phyloP scores from a whole-genome alignment of 2,888 invertebrate species.

The Gymnosoma rotundatum region DNA sequence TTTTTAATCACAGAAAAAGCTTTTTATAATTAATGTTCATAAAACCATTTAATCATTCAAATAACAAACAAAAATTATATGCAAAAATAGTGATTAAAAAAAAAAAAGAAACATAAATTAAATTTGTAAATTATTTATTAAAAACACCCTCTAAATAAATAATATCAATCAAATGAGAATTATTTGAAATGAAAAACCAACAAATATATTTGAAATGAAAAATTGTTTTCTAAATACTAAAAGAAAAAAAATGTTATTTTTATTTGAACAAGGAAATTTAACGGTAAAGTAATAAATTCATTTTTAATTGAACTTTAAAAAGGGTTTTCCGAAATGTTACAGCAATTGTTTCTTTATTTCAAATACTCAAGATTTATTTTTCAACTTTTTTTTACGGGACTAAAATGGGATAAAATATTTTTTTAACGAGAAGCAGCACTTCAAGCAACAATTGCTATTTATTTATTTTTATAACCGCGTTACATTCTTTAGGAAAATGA shows the following conservation, averaged over 20 bases:
- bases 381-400: too few species aligned
- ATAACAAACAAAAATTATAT: conserved; percentile 42
- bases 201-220: conserved; percentile 62
- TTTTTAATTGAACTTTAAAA: too few species aligned
- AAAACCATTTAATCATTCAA: conserved; percentile 46
- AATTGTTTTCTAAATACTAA: conserved; percentile 68
- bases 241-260: conserved; percentile 12
- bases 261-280: neutral
- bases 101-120: conserved; percentile 10
- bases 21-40: conserved; percentile 41
- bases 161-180: conserved; percentile 57
- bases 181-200: conserved; percentile 53
- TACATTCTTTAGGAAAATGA: too few species aligned
- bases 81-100: conserved; percentile 57
- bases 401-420: too few species aligned
- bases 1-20: conserved; percentile 33
- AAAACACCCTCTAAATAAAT: conserved; percentile 60
- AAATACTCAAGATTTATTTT: too few species aligned
- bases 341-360: too few species aligned
- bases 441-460: too few species aligned
- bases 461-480: too few species aligned
- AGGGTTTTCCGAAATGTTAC: too few species aligned
- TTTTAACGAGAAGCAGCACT: too few species aligned
- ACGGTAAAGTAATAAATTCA: conserved; percentile 17
- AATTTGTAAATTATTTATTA: conserved; percentile 64